phyloP scores from a whole-genome alignment of 1,140 invertebrate species.

The Hermetia illucens region DNA sequence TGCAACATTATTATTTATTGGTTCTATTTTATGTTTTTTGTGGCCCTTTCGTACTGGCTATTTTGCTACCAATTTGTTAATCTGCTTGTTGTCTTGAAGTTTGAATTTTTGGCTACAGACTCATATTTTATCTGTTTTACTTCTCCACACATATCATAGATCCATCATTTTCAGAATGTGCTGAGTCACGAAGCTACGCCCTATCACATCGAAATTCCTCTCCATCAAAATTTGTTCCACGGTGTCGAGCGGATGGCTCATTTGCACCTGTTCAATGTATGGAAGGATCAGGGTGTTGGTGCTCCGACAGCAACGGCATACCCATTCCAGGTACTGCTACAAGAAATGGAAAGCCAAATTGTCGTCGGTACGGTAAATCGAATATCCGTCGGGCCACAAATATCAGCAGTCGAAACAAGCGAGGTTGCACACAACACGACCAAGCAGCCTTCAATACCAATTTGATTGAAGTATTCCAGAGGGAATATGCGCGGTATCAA shows the following conservation, averaged over 20 bases:
- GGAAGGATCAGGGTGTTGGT: conserved; percentile 52
- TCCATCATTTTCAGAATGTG: conserved; percentile 19
- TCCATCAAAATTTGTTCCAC: conserved; percentile 42
- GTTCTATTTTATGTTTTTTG: conserved; percentile 1
- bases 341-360: conserved; percentile 50
- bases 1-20: conserved; percentile 2
- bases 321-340: conserved; percentile 62
- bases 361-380: conserved; percentile 30
- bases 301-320: conserved; percentile 64
- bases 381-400: conserved; percentile 26
- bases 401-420: conserved; percentile 5
- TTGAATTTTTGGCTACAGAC: not conserved
- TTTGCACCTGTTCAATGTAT: conserved; percentile 77
- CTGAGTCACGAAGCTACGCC: conserved; percentile 22
- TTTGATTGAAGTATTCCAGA: conserved; percentile 64
- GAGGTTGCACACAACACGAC: conserved; percentile 51
- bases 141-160: conserved; percentile 1
- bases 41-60: not conserved
- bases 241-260: conserved; percentile 64
- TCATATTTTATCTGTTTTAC: too few relatives aligned
- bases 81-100: not conserved
- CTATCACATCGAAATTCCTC: conserved; percentile 19
- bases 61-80: not conserved
- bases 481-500: conserved; percentile 48
- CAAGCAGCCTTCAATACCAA: conserved; percentile 66